Evolutionary conservation across 2,888 invertebrate genomes (phyloP).

Genomic region (Pachymerium ferrugineum): DNA sequence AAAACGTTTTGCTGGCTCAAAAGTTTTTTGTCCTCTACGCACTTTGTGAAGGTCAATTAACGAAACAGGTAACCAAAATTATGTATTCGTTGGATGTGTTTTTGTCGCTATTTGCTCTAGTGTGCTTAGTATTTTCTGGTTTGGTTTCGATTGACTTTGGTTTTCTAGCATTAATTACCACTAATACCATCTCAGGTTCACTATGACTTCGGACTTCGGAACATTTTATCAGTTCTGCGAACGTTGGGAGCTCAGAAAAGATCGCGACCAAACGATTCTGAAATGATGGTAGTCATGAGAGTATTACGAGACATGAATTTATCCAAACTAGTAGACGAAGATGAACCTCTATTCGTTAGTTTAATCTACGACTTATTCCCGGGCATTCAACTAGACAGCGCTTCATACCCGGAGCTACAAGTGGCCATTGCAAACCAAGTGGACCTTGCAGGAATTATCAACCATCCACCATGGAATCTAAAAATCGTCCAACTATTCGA

Average conservation of each 20-base stretch:
- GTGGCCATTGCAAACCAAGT: slow-evolving; percentile 79
- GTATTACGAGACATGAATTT: slow-evolving; percentile 95
- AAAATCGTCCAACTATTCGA: slow-evolving; percentile 78
- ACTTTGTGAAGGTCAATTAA: slow-evolving; percentile 92
- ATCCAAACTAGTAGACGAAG: slow-evolving; percentile 91
- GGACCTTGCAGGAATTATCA: slow-evolving; percentile 70
- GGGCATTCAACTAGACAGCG: slow-evolving; percentile 87
- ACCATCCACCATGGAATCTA: slow-evolving; percentile 88
- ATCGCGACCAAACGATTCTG: slow-evolving; percentile 83
- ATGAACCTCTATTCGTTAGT: slow-evolving; percentile 95
- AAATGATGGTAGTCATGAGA: slow-evolving; percentile 94
- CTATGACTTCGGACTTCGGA: slow-evolving; percentile 92
- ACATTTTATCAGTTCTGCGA: slow-evolving; percentile 87
- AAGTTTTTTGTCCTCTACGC: slow-evolving; percentile 96
- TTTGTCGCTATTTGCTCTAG: too few relatives aligned
- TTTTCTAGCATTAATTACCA: slow-evolving; percentile 17
- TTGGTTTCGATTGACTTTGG: too few relatives aligned
- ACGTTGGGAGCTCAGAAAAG: slow-evolving; percentile 89
- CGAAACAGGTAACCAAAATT: slow-evolving; percentile 96
- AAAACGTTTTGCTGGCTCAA: slow-evolving; percentile 87
- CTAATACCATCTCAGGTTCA: slow-evolving; percentile 62
- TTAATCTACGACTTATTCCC: slow-evolving; percentile 93
- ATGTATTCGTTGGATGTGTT: too few relatives aligned
- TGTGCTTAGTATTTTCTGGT: too few relatives aligned
- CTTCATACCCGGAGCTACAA: slow-evolving; percentile 80